Evolutionary conservation across 2,113 vertebrate species (phyloP), one percentile per base, ranked within the genome.

Genomic region (Pachyramphus minor): DNA sequence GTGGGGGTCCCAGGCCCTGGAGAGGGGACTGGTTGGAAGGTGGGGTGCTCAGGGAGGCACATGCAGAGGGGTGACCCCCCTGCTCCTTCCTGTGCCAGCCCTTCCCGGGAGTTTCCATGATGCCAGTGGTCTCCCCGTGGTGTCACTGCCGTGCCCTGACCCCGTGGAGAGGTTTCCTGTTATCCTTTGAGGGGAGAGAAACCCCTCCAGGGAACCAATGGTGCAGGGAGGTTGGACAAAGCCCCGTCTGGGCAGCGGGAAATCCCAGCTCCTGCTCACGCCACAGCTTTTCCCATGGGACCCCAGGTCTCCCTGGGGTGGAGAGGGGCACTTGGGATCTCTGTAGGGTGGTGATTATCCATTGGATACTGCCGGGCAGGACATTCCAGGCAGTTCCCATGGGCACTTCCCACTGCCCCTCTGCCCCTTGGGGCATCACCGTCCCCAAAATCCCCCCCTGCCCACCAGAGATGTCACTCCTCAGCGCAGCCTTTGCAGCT

Each of bases 151-250:
- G 28, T 4, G 59, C 67, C 81, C 64, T 27, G 93, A 67, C 31
- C 71, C 44, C 1, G 0, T 1, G 18, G 77, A 47, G 84, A 60
- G 0, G 0, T 80, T 91, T 85, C 88, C 1, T 1, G 0, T 74
- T 37, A 8, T 19, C 45, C 50, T 66, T 49, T 0, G 0, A 1
- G 11, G 73, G 47, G 11, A 21, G 52, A 64, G 49, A 24, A 41
- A 5, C 33, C 1, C 44, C 37, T 19, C 25, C 22, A 4, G 67
- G 56, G 55, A 14, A 0, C 16, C 3, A 41, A 1, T 37, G 49
- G 45, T 52, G 73, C 63, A 7, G 8, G 68, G 56, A 58, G 55
- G 73, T 19, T 23, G 41, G 53, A 56, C 59, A 80, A 58, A 93
- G 9, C 23, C 8, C 1, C 0, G 0, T 5, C 44, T 56, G 77